Evolutionary conservation across 2,888 invertebrate species (phyloP).

Genomic region (Mythimna pallens): DNA sequence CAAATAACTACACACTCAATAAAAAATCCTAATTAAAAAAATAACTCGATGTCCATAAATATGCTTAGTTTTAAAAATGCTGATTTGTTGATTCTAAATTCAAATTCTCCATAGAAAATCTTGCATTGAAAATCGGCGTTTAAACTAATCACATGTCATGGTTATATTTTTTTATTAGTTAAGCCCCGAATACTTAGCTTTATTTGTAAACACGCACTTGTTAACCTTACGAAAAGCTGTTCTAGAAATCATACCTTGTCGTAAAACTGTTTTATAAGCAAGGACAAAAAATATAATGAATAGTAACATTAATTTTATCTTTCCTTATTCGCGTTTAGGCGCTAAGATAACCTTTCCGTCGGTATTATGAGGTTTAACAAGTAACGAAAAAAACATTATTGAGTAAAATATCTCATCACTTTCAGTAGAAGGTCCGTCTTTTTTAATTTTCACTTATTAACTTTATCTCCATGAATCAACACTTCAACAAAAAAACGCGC

Average conservation of each 20-base stretch:
- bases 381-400: not conserved
- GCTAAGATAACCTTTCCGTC: not conserved
- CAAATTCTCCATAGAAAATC: too few relatives aligned
- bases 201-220: not conserved
- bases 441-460: constrained; percentile 20
- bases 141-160: too few relatives aligned
- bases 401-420: constrained; percentile 14
- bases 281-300: not conserved
- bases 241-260: not conserved
- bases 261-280: not conserved
- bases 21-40: not conserved
- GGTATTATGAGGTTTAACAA: not conserved
- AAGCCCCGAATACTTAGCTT: not conserved
- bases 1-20: too few relatives aligned
- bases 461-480: constrained; percentile 35
- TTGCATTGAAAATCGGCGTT: too few relatives aligned
- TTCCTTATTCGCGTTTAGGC: not conserved
- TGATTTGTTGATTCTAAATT: too few relatives aligned
- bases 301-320: not conserved
- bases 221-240: too few relatives aligned
- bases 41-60: too few relatives aligned
- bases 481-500: constrained; percentile 40
- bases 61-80: too few relatives aligned
- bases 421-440: constrained; percentile 6
- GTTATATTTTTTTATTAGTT: too few relatives aligned